These are phyloP conservation scores for Lasioglossum leucozonium DNA, from an alignment of 2,888 invertebrate species.

Conservation along the genomic window DNA sequence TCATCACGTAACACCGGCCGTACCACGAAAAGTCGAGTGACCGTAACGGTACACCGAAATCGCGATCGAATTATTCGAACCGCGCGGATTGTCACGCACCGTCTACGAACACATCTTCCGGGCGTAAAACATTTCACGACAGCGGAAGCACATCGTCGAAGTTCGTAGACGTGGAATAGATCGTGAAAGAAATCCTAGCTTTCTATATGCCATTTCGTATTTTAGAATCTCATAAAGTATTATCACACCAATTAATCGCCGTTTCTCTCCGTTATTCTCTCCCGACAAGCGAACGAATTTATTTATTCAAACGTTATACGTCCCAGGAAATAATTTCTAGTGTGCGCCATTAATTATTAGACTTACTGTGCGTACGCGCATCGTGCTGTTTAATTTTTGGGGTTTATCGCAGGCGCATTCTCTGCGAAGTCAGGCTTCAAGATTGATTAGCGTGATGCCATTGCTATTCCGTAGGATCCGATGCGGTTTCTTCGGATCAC, in stretches of 20 bases:
- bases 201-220: not conserved
- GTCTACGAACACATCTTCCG: not conserved
- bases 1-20: slow-evolving; percentile 33
- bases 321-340: too few species aligned
- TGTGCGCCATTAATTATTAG: too few species aligned
- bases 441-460: not conserved
- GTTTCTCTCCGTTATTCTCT: not conserved
- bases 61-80: slow-evolving; percentile 11
- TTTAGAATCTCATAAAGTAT: not conserved
- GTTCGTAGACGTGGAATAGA: not conserved
- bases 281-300: not conserved
- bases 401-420: too few species aligned
- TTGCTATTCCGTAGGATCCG: not conserved
- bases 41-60: slow-evolving; percentile 17
- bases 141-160: not conserved
- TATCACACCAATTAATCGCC: not conserved
- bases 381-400: too few species aligned
- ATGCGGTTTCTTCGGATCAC: not conserved
- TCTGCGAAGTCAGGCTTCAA: not conserved
- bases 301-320: too few species aligned
- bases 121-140: not conserved
- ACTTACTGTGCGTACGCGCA: too few species aligned
- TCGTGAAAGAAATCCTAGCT: not conserved
- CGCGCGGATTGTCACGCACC: not conserved
- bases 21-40: slow-evolving; percentile 13